phyloP scores from a whole-genome alignment of 1,140 invertebrate genomes.

The Goniozus legneri region DNA sequence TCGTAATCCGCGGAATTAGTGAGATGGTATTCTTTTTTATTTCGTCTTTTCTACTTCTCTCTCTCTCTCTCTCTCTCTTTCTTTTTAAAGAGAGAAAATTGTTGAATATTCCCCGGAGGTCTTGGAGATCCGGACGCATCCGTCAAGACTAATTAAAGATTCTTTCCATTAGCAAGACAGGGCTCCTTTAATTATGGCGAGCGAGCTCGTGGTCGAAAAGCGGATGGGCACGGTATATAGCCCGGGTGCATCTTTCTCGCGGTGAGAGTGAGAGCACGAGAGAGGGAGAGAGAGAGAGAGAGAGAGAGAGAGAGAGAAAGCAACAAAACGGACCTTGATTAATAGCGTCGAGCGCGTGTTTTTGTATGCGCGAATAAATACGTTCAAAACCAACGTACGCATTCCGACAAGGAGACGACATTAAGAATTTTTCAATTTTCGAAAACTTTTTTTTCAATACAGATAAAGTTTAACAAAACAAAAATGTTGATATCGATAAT shows the following conservation, averaged over 20 bases:
- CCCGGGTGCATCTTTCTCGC: constrained; percentile 1
- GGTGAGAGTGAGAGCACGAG: background rate
- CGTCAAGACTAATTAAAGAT: constrained; percentile 33
- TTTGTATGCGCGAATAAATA: too few species aligned
- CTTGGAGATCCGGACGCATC: constrained; percentile 1
- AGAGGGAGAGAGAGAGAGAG: background rate
- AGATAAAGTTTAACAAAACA: too few species aligned
- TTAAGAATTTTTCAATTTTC: too few species aligned
- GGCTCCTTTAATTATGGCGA: constrained; percentile 23
- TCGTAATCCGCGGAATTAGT: too few species aligned
- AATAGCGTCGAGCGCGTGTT: constrained; percentile 35
- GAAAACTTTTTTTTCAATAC: too few species aligned
- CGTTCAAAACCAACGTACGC: too few species aligned
- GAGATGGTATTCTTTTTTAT: too few species aligned
- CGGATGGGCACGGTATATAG: too few species aligned
- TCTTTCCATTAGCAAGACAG: constrained; percentile 22
- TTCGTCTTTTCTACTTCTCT: too few species aligned
- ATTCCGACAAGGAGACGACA: too few species aligned
- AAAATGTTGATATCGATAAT: too few species aligned
- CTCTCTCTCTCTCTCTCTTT: background rate
- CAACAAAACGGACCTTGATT: constrained; percentile 37
- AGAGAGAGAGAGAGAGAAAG: constrained; percentile 13
- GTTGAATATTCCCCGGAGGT: background rate
- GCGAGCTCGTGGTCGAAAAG: too few species aligned
- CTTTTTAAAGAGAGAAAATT: constrained; percentile 11